Conservation (phyloP, 2,797 vertebrate species). For the Phataginus tetradactyla region DNA sequence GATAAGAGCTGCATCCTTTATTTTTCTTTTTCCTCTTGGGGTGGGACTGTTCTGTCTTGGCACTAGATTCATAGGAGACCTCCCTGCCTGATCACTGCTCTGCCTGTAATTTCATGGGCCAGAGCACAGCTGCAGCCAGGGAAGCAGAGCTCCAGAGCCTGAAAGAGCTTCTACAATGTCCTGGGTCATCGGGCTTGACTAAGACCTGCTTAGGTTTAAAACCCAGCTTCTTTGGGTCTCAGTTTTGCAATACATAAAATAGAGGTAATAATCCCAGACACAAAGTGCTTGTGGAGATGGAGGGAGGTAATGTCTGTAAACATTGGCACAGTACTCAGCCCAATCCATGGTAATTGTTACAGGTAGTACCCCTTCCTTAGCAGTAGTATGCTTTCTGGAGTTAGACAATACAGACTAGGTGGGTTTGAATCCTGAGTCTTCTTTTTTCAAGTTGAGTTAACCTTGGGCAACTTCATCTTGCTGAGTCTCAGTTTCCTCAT, state of each 20-base stretch:
- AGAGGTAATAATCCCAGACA: conserved; percentile 16
- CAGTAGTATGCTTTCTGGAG: not conserved
- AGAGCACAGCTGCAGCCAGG: not conserved
- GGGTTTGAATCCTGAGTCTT: not conserved
- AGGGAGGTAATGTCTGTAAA: not conserved
- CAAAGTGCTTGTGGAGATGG: not conserved
- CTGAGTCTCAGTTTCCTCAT: not conserved
- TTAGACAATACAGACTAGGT: not conserved
- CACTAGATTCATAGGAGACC: not conserved
- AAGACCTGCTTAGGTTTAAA: conserved; percentile 24
- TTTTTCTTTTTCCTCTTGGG: conserved; percentile 19
- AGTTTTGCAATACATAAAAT: conserved; percentile 47
- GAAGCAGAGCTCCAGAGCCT: not conserved
- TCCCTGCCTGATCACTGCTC: conserved; percentile 6
- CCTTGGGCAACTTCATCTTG: not conserved
- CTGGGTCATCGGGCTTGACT: not conserved
- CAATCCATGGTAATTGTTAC: not conserved
- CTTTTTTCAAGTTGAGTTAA: not conserved
- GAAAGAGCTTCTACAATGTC: not conserved
- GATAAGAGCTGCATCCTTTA: conserved; percentile 25
- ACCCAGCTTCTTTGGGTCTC: not conserved
- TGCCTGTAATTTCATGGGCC: conserved; percentile 14
- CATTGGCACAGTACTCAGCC: not conserved
- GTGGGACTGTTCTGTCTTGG: conserved; percentile 36
- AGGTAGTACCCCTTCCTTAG: not conserved